phyloP scores from a whole-genome alignment of 2,797 vertebrate species.

The Chiloscyllium punctatum region DNA sequence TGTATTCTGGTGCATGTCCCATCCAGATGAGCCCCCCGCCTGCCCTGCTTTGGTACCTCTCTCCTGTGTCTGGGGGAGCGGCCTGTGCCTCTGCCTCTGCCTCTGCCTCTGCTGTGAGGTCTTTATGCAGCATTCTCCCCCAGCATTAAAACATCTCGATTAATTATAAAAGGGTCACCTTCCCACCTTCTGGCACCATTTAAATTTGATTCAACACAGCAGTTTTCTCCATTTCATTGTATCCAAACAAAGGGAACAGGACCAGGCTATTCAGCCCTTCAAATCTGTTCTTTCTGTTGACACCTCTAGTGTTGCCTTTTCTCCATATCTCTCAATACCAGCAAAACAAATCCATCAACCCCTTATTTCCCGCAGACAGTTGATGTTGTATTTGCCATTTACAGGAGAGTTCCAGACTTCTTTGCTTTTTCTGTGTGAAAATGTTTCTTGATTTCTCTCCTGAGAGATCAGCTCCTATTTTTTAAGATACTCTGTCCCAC shows the following conservation, averaged over 20 bases:
- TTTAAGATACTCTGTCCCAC: not conserved
- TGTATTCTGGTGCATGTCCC: not conserved
- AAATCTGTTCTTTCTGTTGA: not conserved
- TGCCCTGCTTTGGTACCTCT: not conserved
- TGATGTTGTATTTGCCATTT: not conserved
- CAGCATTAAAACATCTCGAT: not conserved
- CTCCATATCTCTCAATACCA: not conserved
- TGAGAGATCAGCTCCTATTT: not conserved
- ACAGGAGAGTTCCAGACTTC: not conserved
- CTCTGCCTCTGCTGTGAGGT: not conserved
- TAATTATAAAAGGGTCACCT: not conserved
- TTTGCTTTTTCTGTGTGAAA: no score
- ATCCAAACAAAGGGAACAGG: not conserved
- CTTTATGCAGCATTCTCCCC: not conserved
- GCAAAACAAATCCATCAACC: not conserved
- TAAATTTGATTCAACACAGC: not conserved
- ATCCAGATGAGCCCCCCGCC: not conserved
- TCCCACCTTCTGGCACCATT: not conserved
- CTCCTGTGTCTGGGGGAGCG: not conserved
- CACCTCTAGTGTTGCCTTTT: not conserved
- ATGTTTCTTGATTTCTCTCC: not conserved
- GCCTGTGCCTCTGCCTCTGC: not conserved
- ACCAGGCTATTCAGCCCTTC: not conserved
- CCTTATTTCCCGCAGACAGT: not conserved
- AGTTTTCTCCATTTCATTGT: not conserved